Evolutionary conservation across 2,888 invertebrate species (phyloP).

Genomic region (Eulithis prunata): DNA sequence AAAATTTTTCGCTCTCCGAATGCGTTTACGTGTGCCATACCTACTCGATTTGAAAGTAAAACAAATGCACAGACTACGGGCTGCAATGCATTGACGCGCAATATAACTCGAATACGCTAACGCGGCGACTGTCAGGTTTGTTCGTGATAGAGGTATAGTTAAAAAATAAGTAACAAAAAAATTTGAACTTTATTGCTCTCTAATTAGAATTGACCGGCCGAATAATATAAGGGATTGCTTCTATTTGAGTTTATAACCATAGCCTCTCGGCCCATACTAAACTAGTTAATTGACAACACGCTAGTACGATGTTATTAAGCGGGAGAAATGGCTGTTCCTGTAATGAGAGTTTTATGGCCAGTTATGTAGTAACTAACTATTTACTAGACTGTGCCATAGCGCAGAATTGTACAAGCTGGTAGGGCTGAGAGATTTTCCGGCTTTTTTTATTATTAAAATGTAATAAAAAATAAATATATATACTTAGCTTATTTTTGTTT

Average conservation of each 20-base stretch:
- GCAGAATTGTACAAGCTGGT: constrained; percentile 46
- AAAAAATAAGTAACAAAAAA: no score
- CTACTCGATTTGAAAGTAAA: no score
- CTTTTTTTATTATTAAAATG: neutral
- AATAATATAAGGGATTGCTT: constrained; percentile 8
- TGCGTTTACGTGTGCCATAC: no score
- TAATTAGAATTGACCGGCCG: neutral
- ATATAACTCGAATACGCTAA: no score
- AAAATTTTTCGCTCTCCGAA: no score
- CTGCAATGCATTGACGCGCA: no score
- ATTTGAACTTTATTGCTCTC: neutral
- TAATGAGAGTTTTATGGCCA: constrained; percentile 67
- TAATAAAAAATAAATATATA: no score
- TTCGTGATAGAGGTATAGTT: no score
- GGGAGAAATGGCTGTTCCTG: constrained; percentile 62
- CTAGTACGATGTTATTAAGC: constrained; percentile 63
- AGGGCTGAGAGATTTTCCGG: constrained; percentile 10
- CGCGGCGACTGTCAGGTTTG: no score
- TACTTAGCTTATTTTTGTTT: no score
- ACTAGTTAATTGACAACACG: constrained; percentile 57
- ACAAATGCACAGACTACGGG: no score
- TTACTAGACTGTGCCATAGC: constrained; percentile 32
- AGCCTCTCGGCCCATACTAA: constrained; percentile 44
- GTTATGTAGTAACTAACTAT: constrained; percentile 37
- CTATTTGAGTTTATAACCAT: constrained; percentile 33